Evolutionary conservation across 2,888 invertebrate species (phyloP).

Genomic region (Galerucella pusilla): DNA sequence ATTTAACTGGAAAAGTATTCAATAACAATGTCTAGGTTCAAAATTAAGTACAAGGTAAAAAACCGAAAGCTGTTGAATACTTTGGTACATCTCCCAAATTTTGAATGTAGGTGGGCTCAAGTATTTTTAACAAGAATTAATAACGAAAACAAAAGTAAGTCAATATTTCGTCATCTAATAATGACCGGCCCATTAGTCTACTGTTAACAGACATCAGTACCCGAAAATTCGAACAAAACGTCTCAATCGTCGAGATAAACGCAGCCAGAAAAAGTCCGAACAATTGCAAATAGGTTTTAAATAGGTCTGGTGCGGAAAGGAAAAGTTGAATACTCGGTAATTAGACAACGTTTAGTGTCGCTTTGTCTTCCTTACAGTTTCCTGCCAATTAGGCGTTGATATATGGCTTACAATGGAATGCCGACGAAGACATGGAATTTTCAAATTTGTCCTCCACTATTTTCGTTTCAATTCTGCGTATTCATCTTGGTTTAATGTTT

Average conservation of each 20-base stretch:
- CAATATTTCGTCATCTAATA: slow-evolving; percentile 12
- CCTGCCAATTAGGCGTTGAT: slow-evolving; percentile 67
- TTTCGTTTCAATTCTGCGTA: not conserved
- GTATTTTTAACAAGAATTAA: not conserved
- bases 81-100: too few species aligned
- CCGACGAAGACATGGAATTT: slow-evolving; percentile 52
- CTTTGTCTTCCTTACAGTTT: slow-evolving; percentile 64
- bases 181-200: slow-evolving; percentile 19
- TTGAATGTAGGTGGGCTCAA: not conserved
- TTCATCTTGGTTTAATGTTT: not conserved
- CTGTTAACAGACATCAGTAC: slow-evolving; percentile 21
- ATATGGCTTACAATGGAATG: slow-evolving; percentile 55
- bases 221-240: slow-evolving; percentile 42
- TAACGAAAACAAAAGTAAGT: not conserved
- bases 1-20: too few species aligned
- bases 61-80: too few species aligned
- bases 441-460: slow-evolving; percentile 59
- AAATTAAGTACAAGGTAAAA: too few species aligned
- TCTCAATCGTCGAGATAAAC: slow-evolving; percentile 43
- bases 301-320: slow-evolving; percentile 53
- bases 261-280: slow-evolving; percentile 46
- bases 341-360: slow-evolving; percentile 67
- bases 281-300: slow-evolving; percentile 61
- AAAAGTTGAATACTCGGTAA: slow-evolving; percentile 57
- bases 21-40: too few species aligned